These are phyloP conservation scores for Cepphus grylle DNA, from an alignment of 2,113 vertebrate genomes.

Conservation along the genomic window DNA sequence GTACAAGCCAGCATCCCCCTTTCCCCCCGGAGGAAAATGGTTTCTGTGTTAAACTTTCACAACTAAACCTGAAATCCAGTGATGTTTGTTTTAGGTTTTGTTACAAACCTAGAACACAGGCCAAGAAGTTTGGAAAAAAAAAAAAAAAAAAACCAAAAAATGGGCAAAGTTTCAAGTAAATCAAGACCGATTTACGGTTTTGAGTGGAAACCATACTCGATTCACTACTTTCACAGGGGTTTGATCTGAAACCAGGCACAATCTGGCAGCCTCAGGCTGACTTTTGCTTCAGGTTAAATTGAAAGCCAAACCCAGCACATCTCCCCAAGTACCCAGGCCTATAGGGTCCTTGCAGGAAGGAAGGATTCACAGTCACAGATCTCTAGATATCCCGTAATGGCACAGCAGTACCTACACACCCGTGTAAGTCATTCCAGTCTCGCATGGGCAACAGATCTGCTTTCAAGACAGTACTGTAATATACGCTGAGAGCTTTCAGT, in stretches of 20 bases:
- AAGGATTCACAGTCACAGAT: background rate
- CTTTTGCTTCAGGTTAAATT: background rate
- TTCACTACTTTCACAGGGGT: constrained; percentile 36
- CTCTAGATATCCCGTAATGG: background rate
- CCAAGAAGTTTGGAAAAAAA: constrained; percentile 2
- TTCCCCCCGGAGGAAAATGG: background rate
- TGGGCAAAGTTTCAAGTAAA: constrained; percentile 48
- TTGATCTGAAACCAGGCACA: constrained; percentile 51
- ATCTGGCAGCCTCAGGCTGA: background rate
- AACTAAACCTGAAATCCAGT: constrained; percentile 51
- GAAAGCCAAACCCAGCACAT: constrained; percentile 1
- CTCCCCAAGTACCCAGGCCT: background rate
- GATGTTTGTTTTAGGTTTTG: constrained; percentile 62
- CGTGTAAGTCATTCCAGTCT: background rate
- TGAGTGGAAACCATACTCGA: constrained; percentile 44
- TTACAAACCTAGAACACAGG: constrained; percentile 48
- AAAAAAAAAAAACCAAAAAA: background rate
- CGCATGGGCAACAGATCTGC: background rate
- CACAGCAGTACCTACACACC: background rate
- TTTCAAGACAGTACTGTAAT: background rate
- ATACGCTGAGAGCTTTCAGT: background rate
- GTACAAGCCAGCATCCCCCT: background rate
- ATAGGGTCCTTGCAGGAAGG: background rate
- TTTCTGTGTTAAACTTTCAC: constrained; percentile 59
- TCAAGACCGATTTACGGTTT: constrained; percentile 50